These are phyloP conservation scores for Yoshiicerus persimilis DNA, from an alignment of 1,140 invertebrate species.

Conservation along the genomic window DNA sequence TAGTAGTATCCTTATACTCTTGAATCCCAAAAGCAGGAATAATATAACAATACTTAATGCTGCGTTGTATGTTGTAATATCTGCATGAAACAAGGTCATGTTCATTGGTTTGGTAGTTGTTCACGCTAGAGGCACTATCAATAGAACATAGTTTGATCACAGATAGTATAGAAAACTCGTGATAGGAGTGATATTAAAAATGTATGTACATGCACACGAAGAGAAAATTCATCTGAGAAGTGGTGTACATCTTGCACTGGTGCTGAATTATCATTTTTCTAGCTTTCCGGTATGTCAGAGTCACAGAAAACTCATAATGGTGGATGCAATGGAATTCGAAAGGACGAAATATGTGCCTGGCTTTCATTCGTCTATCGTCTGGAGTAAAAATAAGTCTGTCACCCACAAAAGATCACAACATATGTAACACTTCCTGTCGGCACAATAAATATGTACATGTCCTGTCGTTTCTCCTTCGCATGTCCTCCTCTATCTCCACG, in stretches of 20 bases:
- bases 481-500: not conserved
- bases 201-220: too few relatives aligned
- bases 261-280: slow-evolving; percentile 37
- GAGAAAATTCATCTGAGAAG: not conserved
- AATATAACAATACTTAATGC: too few relatives aligned
- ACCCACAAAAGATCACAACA: not conserved
- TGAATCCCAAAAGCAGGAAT: too few relatives aligned
- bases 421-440: not conserved
- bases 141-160: too few relatives aligned
- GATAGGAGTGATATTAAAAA: too few relatives aligned
- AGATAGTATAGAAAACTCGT: too few relatives aligned
- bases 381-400: slow-evolving; percentile 1
- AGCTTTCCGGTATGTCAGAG: slow-evolving; percentile 3
- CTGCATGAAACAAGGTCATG: not conserved
- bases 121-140: too few relatives aligned
- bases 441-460: slow-evolving; percentile 14
- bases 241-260: not conserved
- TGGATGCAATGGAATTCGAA: not conserved
- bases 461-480: not conserved
- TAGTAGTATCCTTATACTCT: too few relatives aligned
- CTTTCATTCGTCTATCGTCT: slow-evolving; percentile 3
- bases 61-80: too few relatives aligned
- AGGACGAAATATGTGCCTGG: not conserved
- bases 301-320: not conserved
- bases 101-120: not conserved